Base-by-base conservation (phyloP, 2,113 vertebrate species). In the Pagrus major region DNA sequence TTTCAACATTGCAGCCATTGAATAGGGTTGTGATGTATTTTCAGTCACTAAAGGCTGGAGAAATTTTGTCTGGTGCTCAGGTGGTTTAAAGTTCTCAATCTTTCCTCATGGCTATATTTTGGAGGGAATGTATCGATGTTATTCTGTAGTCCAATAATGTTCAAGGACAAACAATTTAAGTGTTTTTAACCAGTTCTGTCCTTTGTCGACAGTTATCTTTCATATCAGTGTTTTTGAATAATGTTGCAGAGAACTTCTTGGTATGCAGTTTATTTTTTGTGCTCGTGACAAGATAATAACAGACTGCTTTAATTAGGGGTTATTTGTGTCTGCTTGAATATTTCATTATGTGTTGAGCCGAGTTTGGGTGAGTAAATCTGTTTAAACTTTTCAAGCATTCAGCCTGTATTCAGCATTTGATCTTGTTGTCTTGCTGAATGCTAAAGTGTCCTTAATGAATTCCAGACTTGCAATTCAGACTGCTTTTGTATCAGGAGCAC, bases 151-250 rank as follows among this genome's bases (percentile, higher is more conserved):
- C 58, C 61, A 73, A 72, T 72, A 84, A 69, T 23, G 51, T 74
- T 80, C 91, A 93, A 92, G 91, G 92, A 79, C 91, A 84, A 85
- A 87, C 83, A 76, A 66, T 88, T 71, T 55, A 77, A 88, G 78
- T 75, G 70, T 70, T 90, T n/a, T 90, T 78, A 90, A 89, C 63
- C 85, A 80, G 59, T 42, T 71, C 59, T 39, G 42, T 73, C 89
- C 75, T 77, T 73, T 66, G 70, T 80, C 66, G 76, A 59, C 42
- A 35, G 64, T 71, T 79, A 27, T 49, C 66, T 65, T 78, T 78
- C 23, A 44, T 44, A 46, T 75, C 67, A 52, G 55, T 66, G 20
- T 55, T 71, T 75, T 64, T 75, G 46, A 80, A 63, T 85, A 66
- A 81, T 78, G 47, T 71, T 55, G 56, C 63, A 35, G 59, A 58